phyloP scores from a whole-genome alignment of 2,113 vertebrate species.

The Pseudonaja textilis region DNA sequence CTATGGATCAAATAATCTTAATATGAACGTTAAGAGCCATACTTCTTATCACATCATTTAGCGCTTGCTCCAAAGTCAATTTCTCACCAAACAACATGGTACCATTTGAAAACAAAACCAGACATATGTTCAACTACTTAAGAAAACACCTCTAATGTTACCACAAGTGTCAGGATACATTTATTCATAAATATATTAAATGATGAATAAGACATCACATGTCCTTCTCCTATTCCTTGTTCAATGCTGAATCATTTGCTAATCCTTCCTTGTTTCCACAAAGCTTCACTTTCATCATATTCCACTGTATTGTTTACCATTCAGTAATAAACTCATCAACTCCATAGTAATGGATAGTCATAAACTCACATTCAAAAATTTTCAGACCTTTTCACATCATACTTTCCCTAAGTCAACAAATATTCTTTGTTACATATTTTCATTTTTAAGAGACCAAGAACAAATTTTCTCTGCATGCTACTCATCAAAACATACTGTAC shows the following conservation, averaged over 20 bases:
- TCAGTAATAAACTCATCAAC: not conserved
- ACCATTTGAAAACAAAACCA: not conserved
- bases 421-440: not conserved
- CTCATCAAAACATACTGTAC: not conserved
- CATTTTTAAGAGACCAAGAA: not conserved
- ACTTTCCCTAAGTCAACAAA: not conserved
- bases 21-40: not conserved
- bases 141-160: not conserved
- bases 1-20: not conserved
- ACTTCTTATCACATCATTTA: not conserved
- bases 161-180: not conserved
- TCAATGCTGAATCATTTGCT: not conserved
- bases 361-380: not conserved
- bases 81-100: not conserved
- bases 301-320: not conserved
- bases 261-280: not conserved
- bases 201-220: not conserved
- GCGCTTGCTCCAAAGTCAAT: not conserved
- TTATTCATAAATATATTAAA: not conserved
- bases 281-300: not conserved
- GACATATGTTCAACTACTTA: not conserved
- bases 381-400: not conserved
- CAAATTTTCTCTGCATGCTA: not conserved
- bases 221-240: not conserved
- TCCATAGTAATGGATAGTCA: not conserved